These are phyloP conservation scores for Euproctis similis DNA, from an alignment of 2,888 invertebrate genomes.

Conservation along the genomic window DNA sequence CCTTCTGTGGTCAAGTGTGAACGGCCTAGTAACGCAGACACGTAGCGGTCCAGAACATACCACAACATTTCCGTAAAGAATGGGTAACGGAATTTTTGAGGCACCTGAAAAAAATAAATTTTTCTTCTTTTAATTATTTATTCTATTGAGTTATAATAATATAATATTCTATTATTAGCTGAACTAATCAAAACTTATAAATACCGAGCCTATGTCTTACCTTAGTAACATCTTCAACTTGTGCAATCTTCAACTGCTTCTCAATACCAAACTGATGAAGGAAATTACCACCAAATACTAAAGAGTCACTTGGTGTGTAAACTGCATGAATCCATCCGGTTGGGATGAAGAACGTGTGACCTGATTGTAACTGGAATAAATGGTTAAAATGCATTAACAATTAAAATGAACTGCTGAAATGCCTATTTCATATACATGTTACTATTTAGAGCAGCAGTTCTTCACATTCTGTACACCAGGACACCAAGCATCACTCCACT, in stretches of 20 bases:
- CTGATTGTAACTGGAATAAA: constrained; percentile 80
- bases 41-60: constrained; percentile 96
- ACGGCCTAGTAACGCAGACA: constrained; percentile 88
- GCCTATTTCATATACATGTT: too few relatives aligned
- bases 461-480: too few relatives aligned
- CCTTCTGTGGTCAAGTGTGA: constrained; percentile 80
- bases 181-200: neutral
- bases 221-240: constrained; percentile 96
- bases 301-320: constrained; percentile 95
- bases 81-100: constrained; percentile 97
- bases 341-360: constrained; percentile 97
- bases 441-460: too few relatives aligned
- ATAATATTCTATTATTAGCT: too few relatives aligned
- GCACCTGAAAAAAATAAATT: constrained; percentile 89
- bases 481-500: too few relatives aligned
- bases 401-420: too few relatives aligned
- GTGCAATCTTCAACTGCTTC: constrained; percentile 95
- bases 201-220: too few relatives aligned
- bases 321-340: constrained; percentile 99
- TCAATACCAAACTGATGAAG: constrained; percentile 96
- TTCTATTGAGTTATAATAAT: too few relatives aligned
- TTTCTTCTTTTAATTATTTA: too few relatives aligned
- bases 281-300: constrained; percentile 99
- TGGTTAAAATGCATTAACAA: too few relatives aligned
- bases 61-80: constrained; percentile 99